These are phyloP conservation scores for Triops cancriformis DNA, from an alignment of 1,140 invertebrate genomes.

Conservation along the genomic window DNA sequence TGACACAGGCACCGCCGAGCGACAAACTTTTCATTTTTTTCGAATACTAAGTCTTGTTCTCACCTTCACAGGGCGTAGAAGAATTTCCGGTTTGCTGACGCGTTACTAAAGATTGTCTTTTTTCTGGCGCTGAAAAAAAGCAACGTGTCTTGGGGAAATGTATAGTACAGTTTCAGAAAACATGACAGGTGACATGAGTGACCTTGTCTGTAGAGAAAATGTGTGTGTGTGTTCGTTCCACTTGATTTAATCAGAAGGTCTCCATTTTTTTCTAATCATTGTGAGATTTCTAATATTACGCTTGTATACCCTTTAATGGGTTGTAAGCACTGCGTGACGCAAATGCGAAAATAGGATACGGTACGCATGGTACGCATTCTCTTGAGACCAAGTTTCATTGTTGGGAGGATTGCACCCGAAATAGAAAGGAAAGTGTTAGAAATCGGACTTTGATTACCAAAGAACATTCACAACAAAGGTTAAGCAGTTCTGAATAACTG, in stretches of 20 bases:
- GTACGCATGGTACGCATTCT: too few relatives aligned
- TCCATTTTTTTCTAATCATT: too few relatives aligned
- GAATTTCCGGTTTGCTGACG: slow-evolving; percentile 12
- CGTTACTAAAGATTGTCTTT: background rate
- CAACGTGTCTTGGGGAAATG: background rate
- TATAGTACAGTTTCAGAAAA: background rate
- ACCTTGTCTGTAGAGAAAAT: background rate
- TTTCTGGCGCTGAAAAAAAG: background rate
- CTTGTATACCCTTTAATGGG: too few relatives aligned
- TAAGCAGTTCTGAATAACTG: too few relatives aligned
- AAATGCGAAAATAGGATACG: too few relatives aligned
- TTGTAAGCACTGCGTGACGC: too few relatives aligned
- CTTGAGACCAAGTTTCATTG: too few relatives aligned
- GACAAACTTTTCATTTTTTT: slow-evolving; percentile 1
- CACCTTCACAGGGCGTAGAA: background rate
- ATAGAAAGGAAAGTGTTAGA: too few relatives aligned
- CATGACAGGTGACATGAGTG: background rate
- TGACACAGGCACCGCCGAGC: background rate
- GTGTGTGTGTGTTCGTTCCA: background rate
- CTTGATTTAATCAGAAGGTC: background rate
- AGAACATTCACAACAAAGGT: too few relatives aligned
- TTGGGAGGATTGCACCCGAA: too few relatives aligned
- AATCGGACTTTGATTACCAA: too few relatives aligned
- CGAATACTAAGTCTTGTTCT: background rate
- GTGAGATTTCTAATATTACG: too few relatives aligned